Base-by-base conservation (phyloP, 2,113 vertebrate genomes). In the Pseudorhombus dupliciocellatus region DNA sequence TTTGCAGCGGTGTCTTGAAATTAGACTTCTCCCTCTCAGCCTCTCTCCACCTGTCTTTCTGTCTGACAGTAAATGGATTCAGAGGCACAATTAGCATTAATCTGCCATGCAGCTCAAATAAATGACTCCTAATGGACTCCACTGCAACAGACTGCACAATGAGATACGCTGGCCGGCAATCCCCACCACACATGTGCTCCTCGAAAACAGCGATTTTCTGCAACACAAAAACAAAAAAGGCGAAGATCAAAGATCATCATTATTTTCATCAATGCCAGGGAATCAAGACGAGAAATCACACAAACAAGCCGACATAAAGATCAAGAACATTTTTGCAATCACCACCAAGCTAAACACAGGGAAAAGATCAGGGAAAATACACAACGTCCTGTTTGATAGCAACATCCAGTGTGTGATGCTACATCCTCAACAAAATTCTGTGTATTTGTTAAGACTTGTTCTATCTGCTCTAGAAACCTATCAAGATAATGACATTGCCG, bases 61-160 rank as follows among this genome's bases (percentile, higher is more conserved):
- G 34, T 59, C 58, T 77, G 72, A 75, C 83, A 82, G 64, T 57
- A 68, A 86, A 83, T 81, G 51, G 62, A 81, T 83, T 83, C 77
- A 70, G 77, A 67, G 69, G 58, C 58, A 74, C 77, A 86, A 80
- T 87, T 83, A 83, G 70, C 77, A 83, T 83, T 75, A 87, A 84
- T 83, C 74, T 89, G 79, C 79, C 74, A 74, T 62, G 44, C 55
- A 77, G 71, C 77, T 81, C 50, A 81, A 83, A 83, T 74, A 83
- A 86, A 83, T 81, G 66, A 84, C 83, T 87, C 71, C 55, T 81
- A 84, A 86, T 80, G 75, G 77, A 84, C 79, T 87, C 70, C 52
- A 70, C 40, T 69, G 72, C 74, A 83, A 54, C 63, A 83, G 77
- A 77, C 67, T 75, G 63, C 66, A 66, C 46, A 74, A 80, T 69